Base-by-base conservation (phyloP, 2,888 invertebrate species). In the Scelioninae gen. 1 region DNA sequence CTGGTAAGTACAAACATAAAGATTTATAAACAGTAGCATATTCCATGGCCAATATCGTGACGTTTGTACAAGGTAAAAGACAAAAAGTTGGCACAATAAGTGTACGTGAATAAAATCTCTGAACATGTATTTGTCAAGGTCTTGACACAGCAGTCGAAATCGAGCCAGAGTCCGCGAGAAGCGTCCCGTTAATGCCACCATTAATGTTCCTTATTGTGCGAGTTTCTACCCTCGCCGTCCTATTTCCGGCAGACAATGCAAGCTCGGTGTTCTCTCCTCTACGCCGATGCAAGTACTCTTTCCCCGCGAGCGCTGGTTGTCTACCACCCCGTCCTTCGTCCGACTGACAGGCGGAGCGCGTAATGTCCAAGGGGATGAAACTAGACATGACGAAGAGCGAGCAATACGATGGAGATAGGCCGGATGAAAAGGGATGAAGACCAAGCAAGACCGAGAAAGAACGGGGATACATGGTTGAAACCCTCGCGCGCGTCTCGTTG, bases 201-300 rank as follows among this genome's bases (percentile, higher is more conserved):
- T 84, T 84, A 81, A 78, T 81, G 84, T 81, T 84, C 74, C 84
- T 78, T 81, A 81, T 84, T 84, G 84, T 81, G 68, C 78, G 71
- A 69, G 77, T 74, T 79, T 78, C 82, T 79, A 78, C 78, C 81
- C 77, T 71, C 81, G 72, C 85, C 86, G 86, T 88, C 83, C 87
- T 85, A 86, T 89, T 87, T 89, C 86, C 88, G 81, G 80, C 84
- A 87, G 86, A 88, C 88, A 88, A 89, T 88, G 71, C 86, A 16
- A 82, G 66, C 63, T 71, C 69, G 6, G 45, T 38, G 49, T 45
- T 63, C 83, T 55, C 69, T 69, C 53, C 58, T 62, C 68, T 78
- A 32, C 63, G 60, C 75, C 71, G 38, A 43, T 62, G 82, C 81
- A 71, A 65, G 62, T 68, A 81, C 78, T 77, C 71, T 72, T 78